Percentiles rank a stretch among this genome's conserved stretches.
Conservation (phyloP, 23 tunicate species). For the Halocynthia roretzi region DNA sequence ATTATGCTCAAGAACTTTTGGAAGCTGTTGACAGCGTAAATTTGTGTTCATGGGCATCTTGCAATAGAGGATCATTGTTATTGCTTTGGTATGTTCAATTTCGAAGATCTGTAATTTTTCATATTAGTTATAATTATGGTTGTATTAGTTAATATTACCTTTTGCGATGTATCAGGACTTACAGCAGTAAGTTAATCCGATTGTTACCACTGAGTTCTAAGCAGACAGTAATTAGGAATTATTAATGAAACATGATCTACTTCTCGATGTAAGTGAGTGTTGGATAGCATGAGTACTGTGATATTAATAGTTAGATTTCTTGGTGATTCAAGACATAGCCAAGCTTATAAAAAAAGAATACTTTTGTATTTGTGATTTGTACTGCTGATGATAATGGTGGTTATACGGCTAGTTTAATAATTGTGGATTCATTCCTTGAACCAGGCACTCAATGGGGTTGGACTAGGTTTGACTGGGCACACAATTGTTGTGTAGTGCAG, state of each 20-base stretch:
- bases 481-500: no score
- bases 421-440: no score
- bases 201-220: no score
- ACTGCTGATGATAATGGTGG: background rate
- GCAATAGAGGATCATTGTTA: conserved; percentile 77
- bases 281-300: no score
- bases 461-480: background rate
- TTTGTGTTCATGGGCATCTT: conserved; percentile 52
- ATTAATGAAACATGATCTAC: no score
- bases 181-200: no score
- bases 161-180: background rate
- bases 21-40: conserved; percentile 23
- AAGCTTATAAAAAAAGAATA: no score
- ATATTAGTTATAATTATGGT: background rate
- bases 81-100: conserved; percentile 44
- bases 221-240: no score
- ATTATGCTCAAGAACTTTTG: conserved; percentile 28
- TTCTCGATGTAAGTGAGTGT: no score
- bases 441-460: no score
- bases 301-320: no score
- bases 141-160: background rate
- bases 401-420: background rate
- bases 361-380: background rate
- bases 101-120: background rate
- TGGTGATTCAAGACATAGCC: no score